A percentile compares a stretch with the other conserved stretches of the same genome.
Evolutionary conservation across 2,888 invertebrate species (phyloP).

Genomic region (Erynnis tages): DNA sequence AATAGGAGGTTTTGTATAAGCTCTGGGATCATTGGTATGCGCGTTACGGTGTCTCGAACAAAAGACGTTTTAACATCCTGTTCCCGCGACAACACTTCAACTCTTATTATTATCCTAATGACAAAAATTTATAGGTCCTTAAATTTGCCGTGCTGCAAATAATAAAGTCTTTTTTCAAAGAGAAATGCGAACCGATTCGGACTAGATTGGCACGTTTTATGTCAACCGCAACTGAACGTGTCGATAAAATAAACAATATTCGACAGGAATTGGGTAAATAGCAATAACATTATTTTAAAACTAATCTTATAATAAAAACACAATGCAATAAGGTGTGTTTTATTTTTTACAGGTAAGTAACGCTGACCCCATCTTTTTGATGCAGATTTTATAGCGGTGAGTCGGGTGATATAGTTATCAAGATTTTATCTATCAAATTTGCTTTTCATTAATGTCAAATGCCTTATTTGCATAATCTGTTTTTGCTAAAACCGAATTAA

Average conservation of each 20-base stretch:
- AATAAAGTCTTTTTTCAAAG: conserved; percentile 54
- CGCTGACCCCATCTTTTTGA: conserved; percentile 5
- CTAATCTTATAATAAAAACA: conserved; percentile 39
- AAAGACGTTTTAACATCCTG: conserved; percentile 79
- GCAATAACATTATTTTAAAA: conserved; percentile 36
- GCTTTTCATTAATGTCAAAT: background rate
- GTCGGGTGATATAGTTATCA: background rate
- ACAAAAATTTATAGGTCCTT: conserved; percentile 78
- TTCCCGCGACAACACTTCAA: conserved; percentile 64
- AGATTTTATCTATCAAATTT: conserved; percentile 3
- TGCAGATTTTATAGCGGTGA: background rate
- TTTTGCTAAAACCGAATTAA: too few species aligned
- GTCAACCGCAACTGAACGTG: conserved; percentile 27
- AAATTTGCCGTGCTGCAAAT: conserved; percentile 76
- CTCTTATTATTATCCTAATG: conserved; percentile 79
- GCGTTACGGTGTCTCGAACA: conserved; percentile 67
- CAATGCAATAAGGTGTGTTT: conserved; percentile 27
- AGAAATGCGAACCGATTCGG: conserved; percentile 44
- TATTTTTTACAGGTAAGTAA: conserved; percentile 42
- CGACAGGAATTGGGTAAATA: conserved; percentile 35
- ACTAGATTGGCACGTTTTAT: conserved; percentile 32
- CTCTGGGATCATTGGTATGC: conserved; percentile 73
- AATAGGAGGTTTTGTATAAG: conserved; percentile 49
- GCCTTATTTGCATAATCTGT: too few species aligned
- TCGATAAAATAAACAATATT: conserved; percentile 34